Evolutionary conservation across 1,140 invertebrate genomes (phyloP).

Genomic region (Pogonognathellus flavescens): DNA sequence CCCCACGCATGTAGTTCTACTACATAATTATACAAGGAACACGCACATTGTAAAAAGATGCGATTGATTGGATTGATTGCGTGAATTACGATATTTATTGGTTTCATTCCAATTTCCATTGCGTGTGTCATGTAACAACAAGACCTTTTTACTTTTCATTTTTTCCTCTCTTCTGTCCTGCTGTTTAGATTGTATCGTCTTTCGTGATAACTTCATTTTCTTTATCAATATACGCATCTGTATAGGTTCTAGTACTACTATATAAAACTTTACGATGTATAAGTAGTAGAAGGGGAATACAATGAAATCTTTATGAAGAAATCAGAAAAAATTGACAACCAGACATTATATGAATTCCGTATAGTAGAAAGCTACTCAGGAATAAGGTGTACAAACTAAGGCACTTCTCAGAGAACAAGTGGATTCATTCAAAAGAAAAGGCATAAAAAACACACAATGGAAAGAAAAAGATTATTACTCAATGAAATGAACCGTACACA

Average conservation of each 20-base stretch:
- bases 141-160: neutral
- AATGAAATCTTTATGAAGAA: neutral
- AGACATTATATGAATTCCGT: neutral
- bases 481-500: slow-evolving; percentile 7
- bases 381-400: neutral
- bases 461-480: neutral
- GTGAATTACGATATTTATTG: neutral
- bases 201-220: neutral
- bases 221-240: neutral
- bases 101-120: neutral
- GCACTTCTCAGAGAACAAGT: too few relatives aligned
- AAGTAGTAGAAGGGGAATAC: neutral
- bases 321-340: neutral
- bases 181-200: neutral
- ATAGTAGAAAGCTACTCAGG: neutral
- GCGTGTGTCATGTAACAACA: slow-evolving; percentile 11
- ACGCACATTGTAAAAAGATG: neutral
- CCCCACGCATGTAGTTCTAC: neutral
- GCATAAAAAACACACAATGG: neutral
- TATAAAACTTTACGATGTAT: neutral
- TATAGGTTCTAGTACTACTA: neutral
- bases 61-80: neutral
- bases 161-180: neutral
- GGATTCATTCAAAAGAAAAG: neutral
- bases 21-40: neutral